Conservation (phyloP, 2,113 vertebrate genomes). For the Cynocephalus volans region DNA sequence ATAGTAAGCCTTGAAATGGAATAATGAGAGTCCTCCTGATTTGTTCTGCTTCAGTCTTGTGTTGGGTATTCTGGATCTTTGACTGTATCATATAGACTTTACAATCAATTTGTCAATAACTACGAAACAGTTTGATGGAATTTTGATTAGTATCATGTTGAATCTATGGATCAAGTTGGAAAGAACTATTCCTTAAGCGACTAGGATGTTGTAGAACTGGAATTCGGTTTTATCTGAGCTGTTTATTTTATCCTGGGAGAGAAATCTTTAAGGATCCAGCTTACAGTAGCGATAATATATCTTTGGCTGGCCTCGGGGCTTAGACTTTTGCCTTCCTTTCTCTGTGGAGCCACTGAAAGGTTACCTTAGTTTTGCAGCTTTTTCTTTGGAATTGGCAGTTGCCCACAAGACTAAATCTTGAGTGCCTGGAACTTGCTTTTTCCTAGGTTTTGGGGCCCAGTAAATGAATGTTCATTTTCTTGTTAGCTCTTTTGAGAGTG, state of each 20-base stretch:
- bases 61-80: background rate
- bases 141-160: conserved; percentile 16
- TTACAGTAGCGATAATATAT: too few relatives aligned
- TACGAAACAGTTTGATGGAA: background rate
- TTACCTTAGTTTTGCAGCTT: background rate
- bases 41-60: background rate
- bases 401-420: too few relatives aligned
- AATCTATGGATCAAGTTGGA: too few relatives aligned
- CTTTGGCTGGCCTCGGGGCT: too few relatives aligned
- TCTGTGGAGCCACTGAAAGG: background rate
- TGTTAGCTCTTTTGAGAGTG: too few relatives aligned
- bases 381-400: conserved; percentile 16
- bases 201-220: too few relatives aligned
- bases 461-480: too few relatives aligned
- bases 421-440: too few relatives aligned
- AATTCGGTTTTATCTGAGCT: background rate
- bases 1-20: too few relatives aligned
- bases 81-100: background rate
- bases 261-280: background rate
- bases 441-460: too few relatives aligned
- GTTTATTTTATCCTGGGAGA: background rate
- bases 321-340: background rate
- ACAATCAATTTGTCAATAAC: background rate
- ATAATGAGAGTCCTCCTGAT: background rate
- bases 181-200: too few relatives aligned